These are phyloP conservation scores for Ectobius pallidus DNA, from an alignment of 2,888 invertebrate genomes.

Conservation along the genomic window DNA sequence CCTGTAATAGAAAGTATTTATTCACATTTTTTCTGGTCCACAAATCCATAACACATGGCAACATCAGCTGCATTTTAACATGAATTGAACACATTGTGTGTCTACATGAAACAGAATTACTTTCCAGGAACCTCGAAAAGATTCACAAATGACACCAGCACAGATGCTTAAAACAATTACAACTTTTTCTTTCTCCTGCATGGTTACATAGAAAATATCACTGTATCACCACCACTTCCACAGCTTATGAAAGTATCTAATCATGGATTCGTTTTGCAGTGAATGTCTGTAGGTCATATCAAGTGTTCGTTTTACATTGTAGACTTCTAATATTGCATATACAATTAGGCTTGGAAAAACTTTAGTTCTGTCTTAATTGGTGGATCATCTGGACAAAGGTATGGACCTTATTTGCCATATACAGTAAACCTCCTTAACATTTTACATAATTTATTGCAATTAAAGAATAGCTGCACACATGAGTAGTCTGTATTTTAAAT, in stretches of 20 bases:
- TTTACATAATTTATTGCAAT: neutral
- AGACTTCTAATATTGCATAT: neutral
- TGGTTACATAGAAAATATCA: slow-evolving; percentile 37
- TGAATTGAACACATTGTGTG: neutral
- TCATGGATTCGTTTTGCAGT: neutral
- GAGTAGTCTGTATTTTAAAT: too few relatives aligned
- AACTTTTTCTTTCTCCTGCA: slow-evolving; percentile 31
- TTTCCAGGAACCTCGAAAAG: neutral
- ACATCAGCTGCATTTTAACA: slow-evolving; percentile 36
- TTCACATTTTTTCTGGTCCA: slow-evolving; percentile 48
- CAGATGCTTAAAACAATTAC: slow-evolving; percentile 7
- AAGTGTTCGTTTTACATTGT: neutral
- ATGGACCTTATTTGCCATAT: neutral
- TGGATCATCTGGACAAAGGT: neutral
- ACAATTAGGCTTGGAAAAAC: neutral
- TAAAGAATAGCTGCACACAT: neutral
- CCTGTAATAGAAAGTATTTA: slow-evolving; percentile 17
- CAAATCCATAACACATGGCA: slow-evolving; percentile 56
- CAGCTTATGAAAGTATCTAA: slow-evolving; percentile 26
- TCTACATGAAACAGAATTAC: neutral
- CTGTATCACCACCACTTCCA: slow-evolving; percentile 40
- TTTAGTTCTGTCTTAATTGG: neutral
- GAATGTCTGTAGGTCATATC: neutral
- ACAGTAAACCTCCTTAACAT: neutral
- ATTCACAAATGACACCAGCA: slow-evolving; percentile 7